Evolutionary conservation across 2,113 vertebrate species (phyloP), one percentile per base, ranked within the genome.

Genomic region (Tretioscincus oriximinensis): DNA sequence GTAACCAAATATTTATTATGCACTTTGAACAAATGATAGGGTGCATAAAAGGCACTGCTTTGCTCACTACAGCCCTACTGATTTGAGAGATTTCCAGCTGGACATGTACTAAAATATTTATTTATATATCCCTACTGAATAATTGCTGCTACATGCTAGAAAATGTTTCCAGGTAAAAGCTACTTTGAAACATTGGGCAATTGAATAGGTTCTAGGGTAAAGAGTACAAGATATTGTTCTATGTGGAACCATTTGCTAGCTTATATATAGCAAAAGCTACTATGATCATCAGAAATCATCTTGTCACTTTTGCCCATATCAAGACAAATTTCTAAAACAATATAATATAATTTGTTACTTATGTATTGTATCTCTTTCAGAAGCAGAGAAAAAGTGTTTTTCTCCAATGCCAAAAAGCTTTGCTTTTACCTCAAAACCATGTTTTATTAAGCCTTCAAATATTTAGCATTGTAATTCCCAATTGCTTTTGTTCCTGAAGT

Each of bases 401-500:
- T n/a, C n/a, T 81, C 31, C 29, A 11, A 2, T 10, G 61, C 26
- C 54, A 1, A 86, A 71, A 29, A 68, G 31, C 24, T 63, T 77
- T 72, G n/a, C n/a, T 31, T 69, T 69, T 28, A 29, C 24, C 24
- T 41, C 14, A 76, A 84, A 16, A 7, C 61, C 63, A 82, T 84
- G 79, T 87, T 8, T 61, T 0, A 0, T 3, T 69, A 26, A 65
- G 65, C 80, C 73, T 18, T 81, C 58, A 0, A 0, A 66, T 71
- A 82, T 80, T 47, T 86, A 2, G 41, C 79, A 69, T 45, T n/a
- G 22, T 75, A 86, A 78, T 88, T 86, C 73, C 20, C 4, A 69
- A 10, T 71, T 80, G 87, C 78, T 49, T 68, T 5, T 70, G 66
- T 85, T 87, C 35, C 31, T 72, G 78, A 31, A 86, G 21, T 64